Conservation (phyloP, 1,140 invertebrate genomes). For the Drosophila ananassae region DNA sequence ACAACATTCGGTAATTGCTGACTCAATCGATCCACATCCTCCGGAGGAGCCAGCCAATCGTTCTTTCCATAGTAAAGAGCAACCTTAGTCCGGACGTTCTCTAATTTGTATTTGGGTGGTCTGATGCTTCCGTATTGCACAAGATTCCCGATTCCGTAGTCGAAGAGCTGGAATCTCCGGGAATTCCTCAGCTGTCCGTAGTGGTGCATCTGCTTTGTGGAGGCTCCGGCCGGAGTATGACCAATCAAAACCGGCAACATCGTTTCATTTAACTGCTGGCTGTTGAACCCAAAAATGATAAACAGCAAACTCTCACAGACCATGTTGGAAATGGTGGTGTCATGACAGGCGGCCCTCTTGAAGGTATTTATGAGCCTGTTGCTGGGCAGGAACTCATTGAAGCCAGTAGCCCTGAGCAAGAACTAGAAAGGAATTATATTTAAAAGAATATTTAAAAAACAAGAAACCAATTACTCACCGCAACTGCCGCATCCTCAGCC, state of each 20-base stretch:
- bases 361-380: constrained; percentile 83
- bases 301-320: constrained; percentile 87
- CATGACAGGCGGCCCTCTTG: constrained; percentile 84
- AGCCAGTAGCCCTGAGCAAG: constrained; percentile 84
- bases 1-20: background rate
- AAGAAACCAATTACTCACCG: constrained; percentile 66
- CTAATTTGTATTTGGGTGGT: constrained; percentile 87
- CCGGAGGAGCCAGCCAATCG: constrained; percentile 86
- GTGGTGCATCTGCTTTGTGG: constrained; percentile 90
- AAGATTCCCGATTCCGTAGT: constrained; percentile 85
- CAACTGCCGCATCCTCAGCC: constrained; percentile 51
- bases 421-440: constrained; percentile 45
- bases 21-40: constrained; percentile 82
- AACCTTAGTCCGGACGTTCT: constrained; percentile 86
- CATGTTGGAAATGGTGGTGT: constrained; percentile 82
- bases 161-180: constrained; percentile 84
- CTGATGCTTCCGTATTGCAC: constrained; percentile 83
- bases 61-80: constrained; percentile 87
- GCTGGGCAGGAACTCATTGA: constrained; percentile 86
- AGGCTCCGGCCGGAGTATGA: constrained; percentile 92
- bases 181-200: constrained; percentile 87
- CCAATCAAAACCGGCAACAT: constrained; percentile 89
- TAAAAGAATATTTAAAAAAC: background rate
- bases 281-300: constrained; percentile 85
- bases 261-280: constrained; percentile 86